Percentiles rank a stretch among this genome's conserved stretches.
These are phyloP conservation scores for Melanogrammus aeglefinus DNA, from an alignment of 2,797 vertebrate genomes.

Conservation along the genomic window DNA sequence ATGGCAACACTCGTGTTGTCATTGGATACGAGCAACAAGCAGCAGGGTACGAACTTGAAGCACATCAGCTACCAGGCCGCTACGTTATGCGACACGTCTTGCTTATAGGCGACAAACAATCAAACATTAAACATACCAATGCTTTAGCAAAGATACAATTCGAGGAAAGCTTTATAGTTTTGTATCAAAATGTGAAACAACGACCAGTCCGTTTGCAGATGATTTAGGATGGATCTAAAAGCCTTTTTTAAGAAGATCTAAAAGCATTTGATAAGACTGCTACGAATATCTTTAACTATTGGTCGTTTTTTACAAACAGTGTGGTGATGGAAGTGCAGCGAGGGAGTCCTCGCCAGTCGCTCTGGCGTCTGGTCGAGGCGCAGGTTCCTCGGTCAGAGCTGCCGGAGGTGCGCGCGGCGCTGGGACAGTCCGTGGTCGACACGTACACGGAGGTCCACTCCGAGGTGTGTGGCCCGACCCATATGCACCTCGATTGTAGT, in stretches of 20 bases:
- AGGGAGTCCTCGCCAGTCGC: slow-evolving; percentile 56
- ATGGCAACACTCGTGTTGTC: background rate
- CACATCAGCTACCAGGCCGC: background rate
- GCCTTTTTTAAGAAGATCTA: background rate
- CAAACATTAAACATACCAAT: background rate
- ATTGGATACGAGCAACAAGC: background rate
- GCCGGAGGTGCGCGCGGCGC: slow-evolving; percentile 71
- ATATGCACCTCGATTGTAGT: background rate
- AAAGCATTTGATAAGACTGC: background rate
- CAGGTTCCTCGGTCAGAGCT: slow-evolving; percentile 68
- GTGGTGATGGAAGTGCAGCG: slow-evolving; percentile 52
- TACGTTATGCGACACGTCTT: background rate
- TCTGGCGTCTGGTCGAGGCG: slow-evolving; percentile 80
- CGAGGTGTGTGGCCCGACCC: slow-evolving; percentile 69
- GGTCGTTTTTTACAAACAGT: background rate
- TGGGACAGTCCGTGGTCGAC: slow-evolving; percentile 78
- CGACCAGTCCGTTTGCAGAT: background rate
- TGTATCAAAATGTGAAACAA: background rate
- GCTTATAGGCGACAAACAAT: background rate
- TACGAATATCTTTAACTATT: background rate
- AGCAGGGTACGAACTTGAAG: background rate
- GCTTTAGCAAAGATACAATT: background rate
- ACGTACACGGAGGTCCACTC: slow-evolving; percentile 75
- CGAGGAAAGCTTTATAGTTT: background rate
- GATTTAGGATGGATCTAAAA: background rate